Evolutionary conservation across 2,113 vertebrate genomes (phyloP).

Genomic region (Empidonax traillii): DNA sequence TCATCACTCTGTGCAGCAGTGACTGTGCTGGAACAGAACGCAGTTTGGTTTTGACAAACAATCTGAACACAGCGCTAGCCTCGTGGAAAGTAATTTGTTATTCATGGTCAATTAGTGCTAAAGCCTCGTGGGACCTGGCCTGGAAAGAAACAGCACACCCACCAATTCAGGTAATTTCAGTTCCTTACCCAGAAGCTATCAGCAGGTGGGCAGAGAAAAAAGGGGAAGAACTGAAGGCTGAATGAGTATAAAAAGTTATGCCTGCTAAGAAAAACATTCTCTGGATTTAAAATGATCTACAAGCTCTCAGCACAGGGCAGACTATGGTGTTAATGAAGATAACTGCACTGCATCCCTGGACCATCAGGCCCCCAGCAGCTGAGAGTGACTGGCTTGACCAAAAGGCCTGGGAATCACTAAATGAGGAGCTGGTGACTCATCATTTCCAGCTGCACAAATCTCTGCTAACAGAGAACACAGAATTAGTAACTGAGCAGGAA

Average conservation of each 20-base stretch:
- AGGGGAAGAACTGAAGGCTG: background rate
- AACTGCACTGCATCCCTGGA: background rate
- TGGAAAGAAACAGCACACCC: background rate
- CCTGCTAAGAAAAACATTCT: background rate
- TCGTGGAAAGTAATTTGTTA: background rate
- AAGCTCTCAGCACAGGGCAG: background rate
- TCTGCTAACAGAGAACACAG: background rate
- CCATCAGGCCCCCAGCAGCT: background rate
- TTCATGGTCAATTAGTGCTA: background rate
- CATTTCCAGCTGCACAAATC: background rate
- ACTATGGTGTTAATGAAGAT: background rate
- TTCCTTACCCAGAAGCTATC: background rate
- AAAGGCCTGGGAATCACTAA: background rate
- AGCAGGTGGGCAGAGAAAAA: background rate
- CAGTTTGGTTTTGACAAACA: background rate
- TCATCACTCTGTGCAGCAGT: background rate
- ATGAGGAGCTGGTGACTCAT: background rate
- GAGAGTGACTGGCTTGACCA: background rate
- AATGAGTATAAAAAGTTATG: background rate
- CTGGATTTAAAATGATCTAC: background rate
- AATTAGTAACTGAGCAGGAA: background rate
- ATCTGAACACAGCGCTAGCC: background rate
- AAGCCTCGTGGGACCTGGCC: background rate
- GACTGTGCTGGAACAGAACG: background rate
- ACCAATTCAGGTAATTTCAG: background rate